Evolutionary conservation across 2,888 invertebrate genomes (phyloP).

Genomic region (Cenopis cana): DNA sequence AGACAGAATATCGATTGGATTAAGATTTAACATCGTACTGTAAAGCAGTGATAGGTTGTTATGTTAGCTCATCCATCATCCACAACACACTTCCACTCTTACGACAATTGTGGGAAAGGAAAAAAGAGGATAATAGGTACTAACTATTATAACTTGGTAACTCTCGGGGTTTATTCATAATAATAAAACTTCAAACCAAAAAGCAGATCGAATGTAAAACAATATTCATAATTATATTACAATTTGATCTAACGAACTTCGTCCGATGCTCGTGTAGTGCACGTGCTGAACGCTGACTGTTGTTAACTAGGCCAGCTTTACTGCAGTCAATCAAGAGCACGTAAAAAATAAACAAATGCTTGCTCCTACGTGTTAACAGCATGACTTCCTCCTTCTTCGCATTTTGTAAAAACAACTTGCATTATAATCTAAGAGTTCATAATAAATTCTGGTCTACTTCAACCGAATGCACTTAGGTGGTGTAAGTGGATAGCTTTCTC

Average conservation of each 20-base stretch:
- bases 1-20: no score
- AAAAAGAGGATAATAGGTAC: no score
- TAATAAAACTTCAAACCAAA: conserved; percentile 4
- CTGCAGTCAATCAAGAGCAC: conserved; percentile 70
- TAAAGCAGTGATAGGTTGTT: no score
- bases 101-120: no score
- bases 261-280: conserved; percentile 53
- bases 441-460: neutral
- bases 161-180: neutral
- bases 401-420: conserved; percentile 10
- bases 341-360: conserved; percentile 68
- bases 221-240: neutral
- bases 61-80: no score
- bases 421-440: neutral
- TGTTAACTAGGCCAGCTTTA: conserved; percentile 66
- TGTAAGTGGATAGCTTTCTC: conserved; percentile 13
- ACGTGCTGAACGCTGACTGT: conserved; percentile 61
- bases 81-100: no score
- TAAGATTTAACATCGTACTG: no score
- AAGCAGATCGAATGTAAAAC: conserved; percentile 5
- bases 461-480: conserved; percentile 21
- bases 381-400: conserved; percentile 34
- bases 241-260: conserved; percentile 9
- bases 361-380: conserved; percentile 38
- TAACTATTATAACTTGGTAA: no score